Evolutionary conservation across 2,113 vertebrate species (phyloP).

Genomic region (Phrynocephalus versicolor): DNA sequence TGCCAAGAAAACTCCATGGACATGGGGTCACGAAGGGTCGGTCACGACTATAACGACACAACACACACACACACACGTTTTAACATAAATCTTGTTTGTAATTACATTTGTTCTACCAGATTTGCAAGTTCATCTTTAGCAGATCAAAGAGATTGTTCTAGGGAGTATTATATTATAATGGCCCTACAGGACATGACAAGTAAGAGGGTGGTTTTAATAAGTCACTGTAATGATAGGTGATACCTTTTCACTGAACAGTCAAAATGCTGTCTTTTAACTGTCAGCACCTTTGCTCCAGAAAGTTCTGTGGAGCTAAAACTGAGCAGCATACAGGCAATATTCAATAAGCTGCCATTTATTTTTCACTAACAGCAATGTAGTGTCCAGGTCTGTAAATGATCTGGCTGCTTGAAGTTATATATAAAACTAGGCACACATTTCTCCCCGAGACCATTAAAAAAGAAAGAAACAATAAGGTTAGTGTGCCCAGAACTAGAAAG

Average conservation of each 20-base stretch:
- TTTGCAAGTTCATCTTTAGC: neutral
- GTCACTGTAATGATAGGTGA: neutral
- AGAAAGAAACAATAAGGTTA: slow-evolving; percentile 2
- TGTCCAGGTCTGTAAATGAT: slow-evolving; percentile 2
- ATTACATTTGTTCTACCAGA: too few relatives aligned
- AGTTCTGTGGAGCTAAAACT: neutral
- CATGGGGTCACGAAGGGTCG: too few relatives aligned
- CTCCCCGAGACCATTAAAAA: neutral
- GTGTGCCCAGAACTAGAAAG: neutral
- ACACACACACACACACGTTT: too few relatives aligned
- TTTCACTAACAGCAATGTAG: neutral
- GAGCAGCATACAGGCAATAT: neutral
- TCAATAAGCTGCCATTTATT: neutral
- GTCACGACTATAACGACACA: too few relatives aligned
- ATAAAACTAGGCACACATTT: slow-evolving; percentile 12
- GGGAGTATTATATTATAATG: neutral
- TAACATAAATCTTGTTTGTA: too few relatives aligned
- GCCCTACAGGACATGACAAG: neutral
- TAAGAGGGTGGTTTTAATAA: neutral
- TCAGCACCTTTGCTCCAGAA: neutral
- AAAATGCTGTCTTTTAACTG: neutral
- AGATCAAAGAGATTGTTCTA: neutral
- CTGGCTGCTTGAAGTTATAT: neutral
- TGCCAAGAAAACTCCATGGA: too few relatives aligned
- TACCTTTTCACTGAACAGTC: neutral